Base-by-base conservation (phyloP, 2,888 invertebrate species). In the Tholera decimalis region DNA sequence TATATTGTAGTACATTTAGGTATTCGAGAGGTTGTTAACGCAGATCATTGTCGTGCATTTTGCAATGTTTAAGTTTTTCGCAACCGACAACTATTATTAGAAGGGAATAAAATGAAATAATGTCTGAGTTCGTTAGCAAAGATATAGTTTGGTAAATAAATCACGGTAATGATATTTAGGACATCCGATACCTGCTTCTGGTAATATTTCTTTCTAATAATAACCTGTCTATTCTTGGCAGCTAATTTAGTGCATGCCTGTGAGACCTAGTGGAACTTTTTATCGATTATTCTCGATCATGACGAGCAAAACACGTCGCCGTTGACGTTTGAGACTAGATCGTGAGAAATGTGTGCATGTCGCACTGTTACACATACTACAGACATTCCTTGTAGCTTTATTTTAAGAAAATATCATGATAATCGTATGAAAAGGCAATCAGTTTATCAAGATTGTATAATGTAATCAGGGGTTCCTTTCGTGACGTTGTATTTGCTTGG, bases 341-440 rank as follows among this genome's bases (percentile, higher is more conserved):
- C 90, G 90, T 90, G 90, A 85, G 90, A 90, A 90, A 78, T 73
- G 49, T 70, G 64, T 62, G 80, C 77, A 64, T 74, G 83, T 80
- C 73, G 66, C 79, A 47, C 56, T 61, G 62, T 77, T 74, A 41
- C 66, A 69, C 37, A 66, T 51, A 47, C 22, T 47, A 37, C 18
- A 26, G 24, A 6, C 56, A 74, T 74, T 71, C 64, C 26, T 30
- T 51, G 43, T 39, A 58, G 33, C 28, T 22, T 18, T n/a, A 62
- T 35, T 50, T 58, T 55, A 20, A 62, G 41, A 61, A 50, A 30
- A 54, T 51, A 41, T 41, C 6, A 39, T 54, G 39, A 1, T 28
- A 30, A 71, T 30, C 0, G 8, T 35, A 24, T 0, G 20, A 28
- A 18, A 22, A 15, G 6, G 1, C 1, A 24, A 0, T 2, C 13